phyloP scores from a whole-genome alignment of 2,797 vertebrate species.

The Pantherophis vulpinus region DNA sequence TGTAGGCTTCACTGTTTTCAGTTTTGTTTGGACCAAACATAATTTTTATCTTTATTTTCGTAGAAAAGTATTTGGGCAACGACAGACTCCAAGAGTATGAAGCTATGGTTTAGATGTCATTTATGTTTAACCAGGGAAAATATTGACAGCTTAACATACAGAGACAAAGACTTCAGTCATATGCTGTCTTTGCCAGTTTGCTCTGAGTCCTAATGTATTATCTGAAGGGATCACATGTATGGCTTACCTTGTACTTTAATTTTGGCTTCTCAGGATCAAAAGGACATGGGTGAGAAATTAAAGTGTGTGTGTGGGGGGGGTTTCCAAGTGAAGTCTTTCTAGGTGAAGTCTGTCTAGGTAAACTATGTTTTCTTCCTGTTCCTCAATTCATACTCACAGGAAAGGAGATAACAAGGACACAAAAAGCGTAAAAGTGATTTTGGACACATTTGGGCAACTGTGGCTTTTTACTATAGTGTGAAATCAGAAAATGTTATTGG shows the following conservation, averaged over 20 bases:
- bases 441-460: background rate
- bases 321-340: background rate
- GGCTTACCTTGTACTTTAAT: background rate
- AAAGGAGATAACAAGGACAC: background rate
- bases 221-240: background rate
- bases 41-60: background rate
- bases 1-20: background rate
- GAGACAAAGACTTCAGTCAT: background rate
- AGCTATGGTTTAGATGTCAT: background rate
- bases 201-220: background rate
- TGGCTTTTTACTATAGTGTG: background rate
- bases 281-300: background rate
- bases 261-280: background rate
- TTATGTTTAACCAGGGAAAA: background rate
- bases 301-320: background rate
- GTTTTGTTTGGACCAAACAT: background rate
- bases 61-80: background rate
- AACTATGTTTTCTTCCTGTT: background rate
- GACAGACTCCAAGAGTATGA: background rate
- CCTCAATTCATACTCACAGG: background rate
- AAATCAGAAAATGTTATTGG: background rate
- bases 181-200: background rate
- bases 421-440: background rate
- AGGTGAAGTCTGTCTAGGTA: background rate
- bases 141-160: background rate